A percentile compares a stretch with the other conserved stretches of the same genome.
These are phyloP conservation scores for Nothobranchius furzeri DNA, from an alignment of 2,113 vertebrate genomes.

Conservation along the genomic window DNA sequence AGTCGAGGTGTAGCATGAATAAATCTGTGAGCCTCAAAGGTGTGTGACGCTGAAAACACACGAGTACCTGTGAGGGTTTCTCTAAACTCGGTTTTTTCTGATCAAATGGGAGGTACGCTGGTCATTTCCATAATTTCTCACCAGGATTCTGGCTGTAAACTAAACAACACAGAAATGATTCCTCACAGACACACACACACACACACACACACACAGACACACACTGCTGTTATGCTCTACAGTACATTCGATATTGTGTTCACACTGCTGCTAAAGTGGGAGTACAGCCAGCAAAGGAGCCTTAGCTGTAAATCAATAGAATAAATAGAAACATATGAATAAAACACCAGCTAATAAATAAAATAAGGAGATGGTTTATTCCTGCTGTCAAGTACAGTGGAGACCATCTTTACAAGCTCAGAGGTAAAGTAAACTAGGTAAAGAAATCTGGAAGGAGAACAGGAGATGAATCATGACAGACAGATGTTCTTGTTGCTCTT, in stretches of 20 bases:
- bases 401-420: slow-evolving; percentile 8
- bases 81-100: slow-evolving; percentile 60
- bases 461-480: neutral
- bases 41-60: slow-evolving; percentile 41
- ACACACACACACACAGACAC: slow-evolving; percentile 9
- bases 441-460: neutral
- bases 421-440: too few relatives aligned
- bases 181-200: slow-evolving; percentile 23
- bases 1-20: slow-evolving; percentile 16
- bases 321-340: slow-evolving; percentile 75
- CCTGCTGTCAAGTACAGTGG: slow-evolving; percentile 36
- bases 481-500: slow-evolving; percentile 11
- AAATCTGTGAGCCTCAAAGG: slow-evolving; percentile 31
- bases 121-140: slow-evolving; percentile 60
- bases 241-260: slow-evolving; percentile 69
- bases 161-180: slow-evolving; percentile 62
- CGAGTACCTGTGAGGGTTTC: slow-evolving; percentile 54
- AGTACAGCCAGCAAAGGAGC: slow-evolving; percentile 50
- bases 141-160: slow-evolving; percentile 53
- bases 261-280: slow-evolving; percentile 55
- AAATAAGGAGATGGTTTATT: slow-evolving; percentile 63
- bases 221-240: slow-evolving; percentile 44
- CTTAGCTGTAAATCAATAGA: slow-evolving; percentile 71
- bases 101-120: slow-evolving; percentile 45
- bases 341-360: slow-evolving; percentile 74